Base-by-base conservation (phyloP, 2,888 invertebrate species). In the Stramonita haemastoma region DNA sequence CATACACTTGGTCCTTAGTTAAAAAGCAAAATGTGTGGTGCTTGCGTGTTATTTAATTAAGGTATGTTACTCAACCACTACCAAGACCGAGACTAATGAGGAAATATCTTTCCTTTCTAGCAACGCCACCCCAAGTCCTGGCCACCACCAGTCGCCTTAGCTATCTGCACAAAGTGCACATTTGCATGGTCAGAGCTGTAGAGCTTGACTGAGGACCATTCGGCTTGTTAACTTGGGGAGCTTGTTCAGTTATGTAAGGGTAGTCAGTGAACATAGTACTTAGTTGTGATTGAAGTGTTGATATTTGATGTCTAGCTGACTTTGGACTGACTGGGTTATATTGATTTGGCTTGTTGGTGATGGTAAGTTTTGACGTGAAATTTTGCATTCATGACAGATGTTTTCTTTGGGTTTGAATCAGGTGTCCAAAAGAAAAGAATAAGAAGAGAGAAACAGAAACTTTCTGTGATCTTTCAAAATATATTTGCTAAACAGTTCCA, bases 71-170 rank as follows among this genome's bases (percentile, higher is more conserved):
- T 86, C 36, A 46, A 83, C 86, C 86, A 86, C 86, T 84, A 73
- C 86, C 73, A 89, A 91, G 92, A 90, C 91, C 92, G 93, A 92
- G 93, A 93, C 93, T 94, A 94, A 94, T 94, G 89, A 89, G 87
- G 87, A 90, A 91, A 90, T 92, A 92, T 93, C 92, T 94, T 94
- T 94, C 92, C 94, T 94, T 94, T 94, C 93, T 94, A 94, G 94
- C 94, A 86, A 89, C 90, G 83, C 87, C 90, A 87, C 77, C 77
- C 87, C 88, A 86, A 88, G 88, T 85, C 87, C 79, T 87, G 87
- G 89, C 89, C 85, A 89, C 66, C 89, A 84, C 89, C 89, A 89
- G 89, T 89, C 89, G 60, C 84, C 89, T 81, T 89, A 89, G 60
- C 66, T 66, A 66, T 85, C 89, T 85, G 89, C 89, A 85, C 66